Evolutionary conservation across 2,113 vertebrate species (phyloP).

Genomic region (Panthera uncia): DNA sequence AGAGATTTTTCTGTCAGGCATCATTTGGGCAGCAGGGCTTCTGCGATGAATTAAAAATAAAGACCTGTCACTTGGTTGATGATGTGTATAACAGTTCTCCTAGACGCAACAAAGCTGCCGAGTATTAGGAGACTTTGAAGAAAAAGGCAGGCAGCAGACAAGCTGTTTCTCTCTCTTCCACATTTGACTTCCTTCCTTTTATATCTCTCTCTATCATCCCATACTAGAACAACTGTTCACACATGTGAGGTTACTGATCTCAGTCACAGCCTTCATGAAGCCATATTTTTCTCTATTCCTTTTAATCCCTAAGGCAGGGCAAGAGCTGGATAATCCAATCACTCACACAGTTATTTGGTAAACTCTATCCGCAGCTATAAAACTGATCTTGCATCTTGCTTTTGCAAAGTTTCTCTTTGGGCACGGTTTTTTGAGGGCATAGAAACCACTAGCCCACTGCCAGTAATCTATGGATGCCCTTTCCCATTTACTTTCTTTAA

Average conservation of each 20-base stretch:
- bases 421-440: neutral
- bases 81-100: slow-evolving; percentile 68
- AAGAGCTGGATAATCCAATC: neutral
- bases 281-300: neutral
- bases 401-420: neutral
- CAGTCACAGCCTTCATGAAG: slow-evolving; percentile 14
- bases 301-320: neutral
- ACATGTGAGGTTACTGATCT: neutral
- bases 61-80: slow-evolving; percentile 72
- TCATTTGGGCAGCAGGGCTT: slow-evolving; percentile 61
- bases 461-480: neutral
- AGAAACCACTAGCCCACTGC: neutral
- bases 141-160: slow-evolving; percentile 45
- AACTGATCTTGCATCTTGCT: neutral
- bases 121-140: slow-evolving; percentile 50
- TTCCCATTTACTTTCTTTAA: neutral
- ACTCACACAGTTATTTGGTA: neutral
- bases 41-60: slow-evolving; percentile 76
- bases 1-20: slow-evolving; percentile 67
- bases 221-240: slow-evolving; percentile 8
- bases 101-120: slow-evolving; percentile 46
- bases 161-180: slow-evolving; percentile 27
- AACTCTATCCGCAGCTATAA: neutral
- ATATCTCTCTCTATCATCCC: neutral
- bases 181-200: slow-evolving; percentile 50